Evolutionary conservation across 2,797 vertebrate genomes (phyloP), one percentile per base, ranked within the genome.

Genomic region (Tiaroga cobitis): DNA sequence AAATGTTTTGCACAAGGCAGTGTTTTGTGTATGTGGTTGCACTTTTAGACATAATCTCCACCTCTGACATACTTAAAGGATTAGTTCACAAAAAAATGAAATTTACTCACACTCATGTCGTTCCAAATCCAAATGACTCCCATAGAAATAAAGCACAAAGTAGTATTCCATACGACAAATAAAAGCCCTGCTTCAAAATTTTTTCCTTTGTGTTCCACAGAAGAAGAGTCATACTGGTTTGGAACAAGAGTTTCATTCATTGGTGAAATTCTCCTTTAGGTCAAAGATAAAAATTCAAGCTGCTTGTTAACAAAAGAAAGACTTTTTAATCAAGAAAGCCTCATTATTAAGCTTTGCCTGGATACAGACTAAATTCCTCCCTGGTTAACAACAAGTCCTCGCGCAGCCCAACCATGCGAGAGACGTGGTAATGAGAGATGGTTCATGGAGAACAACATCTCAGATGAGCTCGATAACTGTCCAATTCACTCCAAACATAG

Each of bases 371-470:
- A 89, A 91, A 74, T 79, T 24, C 89, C 91, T 89, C n/a, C 54
- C 89, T 88, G 86, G 92, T 91, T 93, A 92, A 93, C 90, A 90
- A 92, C 87, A 89, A 89, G 92, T 89, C 86, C 72, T 85, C 90
- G 89, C 90, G 85, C 91, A 92, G 93, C 94, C 93, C 91, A 93
- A 93, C 94, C 92, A 92, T 91, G 93, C 90, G 90, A 91, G 90
- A 91, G 3, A 73, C 54, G 32, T 29, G 51, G 65, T 37, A 83
- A 76, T 51, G n/a, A 87, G 61, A 83, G 41, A 83, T 18, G 49
- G 34, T 72, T 67, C 54, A 59, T 41, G 46, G 29, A 75, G 24
- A 34, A 74, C 37, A 21, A 54, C 13, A 15, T 83, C 59, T 80
- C n/a, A 76, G 92, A 39, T 61, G 21, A 46, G 37, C 69, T 11